Base-by-base conservation (phyloP, 1,140 invertebrate genomes). In the Platyura marginata region DNA sequence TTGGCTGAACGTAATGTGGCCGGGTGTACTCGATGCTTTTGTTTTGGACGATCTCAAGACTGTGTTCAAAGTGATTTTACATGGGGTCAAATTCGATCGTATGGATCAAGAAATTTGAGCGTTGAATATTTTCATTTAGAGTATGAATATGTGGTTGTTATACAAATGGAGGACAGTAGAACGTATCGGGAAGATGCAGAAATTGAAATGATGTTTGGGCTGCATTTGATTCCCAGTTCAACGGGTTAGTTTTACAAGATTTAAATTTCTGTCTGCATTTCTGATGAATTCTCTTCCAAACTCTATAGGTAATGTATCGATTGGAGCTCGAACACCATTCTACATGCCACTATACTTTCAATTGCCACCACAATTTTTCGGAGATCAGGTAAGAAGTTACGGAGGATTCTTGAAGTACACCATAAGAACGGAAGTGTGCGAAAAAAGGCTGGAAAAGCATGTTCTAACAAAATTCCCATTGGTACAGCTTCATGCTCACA, bases 341-440 rank as follows among this genome's bases (percentile, higher is more conserved):
- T 72, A 79, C 44, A 74, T 76, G 46, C 87, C 89, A 0, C 63
- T 93, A 1, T 94, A 93, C 59, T 91, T 89, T 74, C 74, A 77
- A 48, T 62, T 96, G 4, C 86, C 90, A 0, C 65, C 73, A 2
- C 67, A 77, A 34, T 91, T 95, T 61, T 68, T 82, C 2, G 89
- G 88, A 2, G 93, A 97, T 66, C 68, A 86, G 64, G 77, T 89
- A 1, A 65, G 79, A 25, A 96, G 92, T 1, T 98, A 98, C 57
- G 92, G 91, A 47, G 93, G 93, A 5, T 79, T 77, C 47, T 61
- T 98, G 2, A 69, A 81, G 43, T 95, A 94, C 57, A 69, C 72
- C 11, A 74, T 83, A 1, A 64, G 74, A 29, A 81, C 79, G 21
- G 72, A 75, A 38, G 77, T 75, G 9, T 41, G 62, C 52, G 71